These are phyloP conservation scores for Drosophila littoralis DNA, from an alignment of 1,140 invertebrate species.

Conservation along the genomic window DNA sequence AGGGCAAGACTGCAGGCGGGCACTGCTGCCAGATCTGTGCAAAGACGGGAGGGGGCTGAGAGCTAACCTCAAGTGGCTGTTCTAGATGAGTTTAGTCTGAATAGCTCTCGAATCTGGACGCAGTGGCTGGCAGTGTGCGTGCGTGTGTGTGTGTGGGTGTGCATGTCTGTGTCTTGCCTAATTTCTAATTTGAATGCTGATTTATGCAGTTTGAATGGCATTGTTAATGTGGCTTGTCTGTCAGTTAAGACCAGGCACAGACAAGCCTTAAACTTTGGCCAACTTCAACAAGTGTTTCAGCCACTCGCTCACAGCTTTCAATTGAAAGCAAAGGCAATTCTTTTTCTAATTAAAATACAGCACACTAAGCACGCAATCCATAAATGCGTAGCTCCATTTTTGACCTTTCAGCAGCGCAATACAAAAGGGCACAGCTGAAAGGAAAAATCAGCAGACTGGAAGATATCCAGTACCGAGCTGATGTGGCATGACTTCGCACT, in stretches of 20 bases:
- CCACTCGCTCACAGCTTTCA: neutral
- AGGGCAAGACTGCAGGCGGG: neutral
- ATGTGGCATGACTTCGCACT: too few relatives aligned
- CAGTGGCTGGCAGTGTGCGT: conserved; percentile 32
- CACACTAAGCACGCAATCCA: conserved; percentile 4
- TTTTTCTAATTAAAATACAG: conserved; percentile 35
- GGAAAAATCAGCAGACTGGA: neutral
- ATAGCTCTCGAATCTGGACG: conserved; percentile 46
- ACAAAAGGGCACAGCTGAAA: neutral
- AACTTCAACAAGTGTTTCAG: conserved; percentile 44
- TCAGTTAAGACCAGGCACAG: conserved; percentile 12
- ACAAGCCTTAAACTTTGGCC: conserved; percentile 5
- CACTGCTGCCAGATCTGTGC: too few relatives aligned
- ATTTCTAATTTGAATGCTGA: conserved; percentile 83
- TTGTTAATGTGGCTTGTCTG: conserved; percentile 41
- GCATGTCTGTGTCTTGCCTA: conserved; percentile 56
- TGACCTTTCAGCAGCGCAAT: conserved; percentile 17
- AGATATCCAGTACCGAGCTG: neutral
- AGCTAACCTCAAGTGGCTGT: conserved; percentile 52
- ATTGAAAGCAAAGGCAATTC: conserved; percentile 2
- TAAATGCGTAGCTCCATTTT: conserved; percentile 6
- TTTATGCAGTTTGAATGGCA: conserved; percentile 75
- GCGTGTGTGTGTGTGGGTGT: conserved; percentile 26
- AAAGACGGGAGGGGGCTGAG: neutral
- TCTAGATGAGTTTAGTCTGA: conserved; percentile 43